Evolutionary conservation across 2,888 invertebrate species (phyloP).

Genomic region (Leucophora obtusa): DNA sequence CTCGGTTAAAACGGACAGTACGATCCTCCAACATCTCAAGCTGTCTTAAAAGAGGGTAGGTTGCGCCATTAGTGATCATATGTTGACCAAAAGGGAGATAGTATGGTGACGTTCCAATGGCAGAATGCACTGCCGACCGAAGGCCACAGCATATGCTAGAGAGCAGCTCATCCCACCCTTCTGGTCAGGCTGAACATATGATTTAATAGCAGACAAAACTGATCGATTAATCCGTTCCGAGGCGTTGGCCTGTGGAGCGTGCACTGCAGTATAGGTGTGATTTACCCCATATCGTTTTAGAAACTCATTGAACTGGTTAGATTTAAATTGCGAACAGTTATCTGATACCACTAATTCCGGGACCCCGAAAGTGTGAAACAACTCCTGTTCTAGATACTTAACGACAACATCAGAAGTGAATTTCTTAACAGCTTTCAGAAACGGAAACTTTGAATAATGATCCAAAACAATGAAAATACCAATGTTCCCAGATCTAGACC

Average conservation of each 20-base stretch:
- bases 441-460: constrained; percentile 44
- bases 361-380: constrained; percentile 40
- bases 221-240: constrained; percentile 49
- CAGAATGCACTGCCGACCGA: constrained; percentile 13
- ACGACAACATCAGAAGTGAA: constrained; percentile 26
- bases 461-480: no score
- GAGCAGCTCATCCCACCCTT: background rate
- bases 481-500: constrained; percentile 39
- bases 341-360: constrained; percentile 33
- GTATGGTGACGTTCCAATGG: constrained; percentile 32
- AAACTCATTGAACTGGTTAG: no score
- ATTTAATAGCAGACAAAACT: constrained; percentile 20
- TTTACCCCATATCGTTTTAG: no score
- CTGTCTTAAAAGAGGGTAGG: no score
- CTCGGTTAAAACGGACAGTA: no score
- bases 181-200: constrained; percentile 26
- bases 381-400: no score
- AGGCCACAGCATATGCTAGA: constrained; percentile 30
- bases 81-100: background rate
- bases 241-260: constrained; percentile 48
- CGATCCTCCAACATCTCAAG: no score
- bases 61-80: no score
- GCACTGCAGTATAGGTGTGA: constrained; percentile 43
- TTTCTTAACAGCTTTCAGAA: constrained; percentile 45
- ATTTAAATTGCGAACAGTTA: constrained; percentile 47